Evolutionary conservation across 2,113 vertebrate species (phyloP).

Genomic region (Chamaetylas fuelleborni): DNA sequence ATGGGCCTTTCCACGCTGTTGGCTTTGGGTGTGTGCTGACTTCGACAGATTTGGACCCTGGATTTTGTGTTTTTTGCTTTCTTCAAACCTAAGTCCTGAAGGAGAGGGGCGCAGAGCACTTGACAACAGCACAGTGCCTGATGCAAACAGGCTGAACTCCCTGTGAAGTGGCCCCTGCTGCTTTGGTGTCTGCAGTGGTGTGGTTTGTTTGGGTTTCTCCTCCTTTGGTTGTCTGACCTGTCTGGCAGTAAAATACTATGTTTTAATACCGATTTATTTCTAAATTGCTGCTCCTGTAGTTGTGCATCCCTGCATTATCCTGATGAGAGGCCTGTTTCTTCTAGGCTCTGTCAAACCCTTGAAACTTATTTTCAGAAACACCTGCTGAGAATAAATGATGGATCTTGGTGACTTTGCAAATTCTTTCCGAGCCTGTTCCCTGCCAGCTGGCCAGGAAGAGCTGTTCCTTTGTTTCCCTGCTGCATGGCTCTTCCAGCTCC

Average conservation of each 20-base stretch:
- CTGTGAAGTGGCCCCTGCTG: not conserved
- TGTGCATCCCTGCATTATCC: not conserved
- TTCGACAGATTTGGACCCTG: not conserved
- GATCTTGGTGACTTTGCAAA: not conserved
- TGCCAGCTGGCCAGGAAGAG: not conserved
- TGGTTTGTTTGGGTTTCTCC: not conserved
- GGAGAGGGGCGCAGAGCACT: not conserved
- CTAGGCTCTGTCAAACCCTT: not conserved
- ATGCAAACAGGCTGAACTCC: not conserved
- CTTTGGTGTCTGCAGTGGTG: not conserved
- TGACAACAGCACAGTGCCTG: rapidly evolving
- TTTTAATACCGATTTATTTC: not conserved
- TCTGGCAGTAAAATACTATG: not conserved
- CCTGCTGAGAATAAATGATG: not conserved
- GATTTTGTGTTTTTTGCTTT: not conserved
- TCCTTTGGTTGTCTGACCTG: not conserved
- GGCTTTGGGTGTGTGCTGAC: not conserved
- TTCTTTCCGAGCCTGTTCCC: not conserved
- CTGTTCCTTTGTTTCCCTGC: not conserved
- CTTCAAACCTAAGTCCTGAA: not conserved
- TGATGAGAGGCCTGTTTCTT: not conserved
- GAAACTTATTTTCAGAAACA: not conserved
- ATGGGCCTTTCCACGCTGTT: rapidly evolving
- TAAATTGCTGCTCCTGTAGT: not conserved
- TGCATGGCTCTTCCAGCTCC: not conserved